phyloP scores from a whole-genome alignment of 2,113 vertebrate genomes.

The Gymnorhina tibicen region DNA sequence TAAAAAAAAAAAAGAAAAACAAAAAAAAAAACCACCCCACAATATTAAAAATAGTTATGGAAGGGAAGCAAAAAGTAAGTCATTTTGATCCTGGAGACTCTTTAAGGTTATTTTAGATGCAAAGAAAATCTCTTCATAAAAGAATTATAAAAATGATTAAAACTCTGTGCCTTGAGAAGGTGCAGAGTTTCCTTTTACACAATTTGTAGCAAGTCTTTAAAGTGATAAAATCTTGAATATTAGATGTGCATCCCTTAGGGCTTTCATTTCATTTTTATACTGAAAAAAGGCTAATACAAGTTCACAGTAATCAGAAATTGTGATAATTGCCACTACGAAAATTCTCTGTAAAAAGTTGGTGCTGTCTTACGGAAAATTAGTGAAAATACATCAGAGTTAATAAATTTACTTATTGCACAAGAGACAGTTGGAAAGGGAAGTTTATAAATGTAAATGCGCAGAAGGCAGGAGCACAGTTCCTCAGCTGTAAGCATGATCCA shows the following conservation, averaged over 20 bases:
- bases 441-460: conserved; percentile 31
- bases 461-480: background rate
- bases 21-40: background rate
- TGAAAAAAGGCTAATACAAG: conserved; percentile 44
- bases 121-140: conserved; percentile 54
- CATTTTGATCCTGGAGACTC: conserved; percentile 44
- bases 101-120: conserved; percentile 53
- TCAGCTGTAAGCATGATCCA: conserved; percentile 46
- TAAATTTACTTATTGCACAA: conserved; percentile 13
- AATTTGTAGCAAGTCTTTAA: conserved; percentile 56
- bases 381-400: conserved; percentile 31
- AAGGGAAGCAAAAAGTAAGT: conserved; percentile 43
- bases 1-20: background rate
- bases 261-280: conserved; percentile 55
- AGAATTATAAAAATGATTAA: conserved; percentile 62
- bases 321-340: conserved; percentile 30
- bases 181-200: conserved; percentile 53
- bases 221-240: conserved; percentile 58
- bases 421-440: background rate
- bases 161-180: conserved; percentile 37
- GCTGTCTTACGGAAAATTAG: conserved; percentile 6
- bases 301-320: conserved; percentile 58
- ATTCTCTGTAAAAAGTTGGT: conserved; percentile 1
- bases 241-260: conserved; percentile 50
- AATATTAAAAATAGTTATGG: conserved; percentile 34